Base-by-base conservation (phyloP, 2,113 vertebrate species). In the Laterallus jamaicensis region DNA sequence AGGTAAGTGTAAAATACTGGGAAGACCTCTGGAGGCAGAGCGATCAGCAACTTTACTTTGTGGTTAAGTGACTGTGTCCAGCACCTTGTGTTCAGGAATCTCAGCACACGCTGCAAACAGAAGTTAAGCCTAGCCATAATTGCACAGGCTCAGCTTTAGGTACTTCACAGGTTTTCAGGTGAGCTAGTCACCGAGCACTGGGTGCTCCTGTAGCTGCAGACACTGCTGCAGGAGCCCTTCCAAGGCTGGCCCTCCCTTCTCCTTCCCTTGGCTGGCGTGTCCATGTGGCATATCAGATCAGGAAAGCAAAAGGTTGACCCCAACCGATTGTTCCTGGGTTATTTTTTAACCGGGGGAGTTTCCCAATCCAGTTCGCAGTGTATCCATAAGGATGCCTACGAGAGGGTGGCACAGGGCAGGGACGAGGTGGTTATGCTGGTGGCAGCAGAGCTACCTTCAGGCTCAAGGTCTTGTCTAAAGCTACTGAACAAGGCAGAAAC, bases 1-100 rank as follows among this genome's bases (percentile, higher is more conserved):
- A 99, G 98, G 99, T 99, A 97, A 98, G 97, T 24, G 5, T 11
- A 56, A 68, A 49, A 32, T 29, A 22, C 4, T 8, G 15, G 47
- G n/a, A 49, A 29, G 44, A 49, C 32, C 0, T 0, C 28, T 79
- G 37, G 28, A 50, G 47, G 37, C 9, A 73, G 39, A 64, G n/a
- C 4, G 0, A 58, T 32, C 44, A 39, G 42, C 11, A 37, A 3
- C 25, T 63, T 44, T 5, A 10, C 49, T 63, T 84, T 29, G 47
- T 73, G 64, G 87, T 31, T 42, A 59, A 69, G 64, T 21, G 7
- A 12, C 50, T 3, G 0, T 3, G 19, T 44, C 62, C 0, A 0
- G 64, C 28, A 64, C 32, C 50, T 60, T 11, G 15, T 1, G 1
- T 58, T 66, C 35, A 60, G 55, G 42, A 62, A 39, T 69, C 50